Base-by-base conservation (phyloP, 2,797 vertebrate genomes). In the Brotula barbata region DNA sequence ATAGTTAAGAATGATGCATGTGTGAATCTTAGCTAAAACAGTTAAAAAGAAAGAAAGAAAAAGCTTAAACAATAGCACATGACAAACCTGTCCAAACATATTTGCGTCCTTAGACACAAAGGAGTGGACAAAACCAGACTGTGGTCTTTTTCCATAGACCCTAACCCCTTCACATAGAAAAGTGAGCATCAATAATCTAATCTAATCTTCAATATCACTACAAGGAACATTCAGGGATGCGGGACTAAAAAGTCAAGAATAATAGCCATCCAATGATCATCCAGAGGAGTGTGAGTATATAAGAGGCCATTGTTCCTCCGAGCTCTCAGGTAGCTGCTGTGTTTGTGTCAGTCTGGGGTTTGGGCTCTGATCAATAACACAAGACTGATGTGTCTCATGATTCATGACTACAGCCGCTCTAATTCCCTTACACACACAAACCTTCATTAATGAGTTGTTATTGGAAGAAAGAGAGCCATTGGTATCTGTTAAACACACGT, bases 381-480 rank as follows among this genome's bases (percentile, higher is more conserved):
- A 66, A 87, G 88, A 88, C 78, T 80, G 86, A 88, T 86, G 82
- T 84, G 82, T 79, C 78, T 76, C 80, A 72, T 88, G 90, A 92
- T 91, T 90, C 87, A 89, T 88, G 78, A 86, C 88, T 85, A 82
- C 86, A 83, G 84, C 81, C 78, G 15, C 65, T 77, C 81, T 88
- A 90, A 92, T 90, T 89, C 87, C 76, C 83, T 81, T 87, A 83
- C 85, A 90, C 84, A 90, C 86, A 89, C 88, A 91, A 89, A 85
- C 85, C 81, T 78, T 90, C 90, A 89, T 91, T 91, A 92, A 91
- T 89, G 89, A 90, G 83, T 88, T 91, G 88, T 90, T 91, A 90
- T 89, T 89, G 85, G 85, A 92, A 85, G 80, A 90, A 85, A 71
- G 79, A 71, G 81, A 88, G 80, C 77, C 80, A 81, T 87, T 46